phyloP scores from a whole-genome alignment of 2,888 invertebrate genomes.

The Drosophila quinaria region DNA sequence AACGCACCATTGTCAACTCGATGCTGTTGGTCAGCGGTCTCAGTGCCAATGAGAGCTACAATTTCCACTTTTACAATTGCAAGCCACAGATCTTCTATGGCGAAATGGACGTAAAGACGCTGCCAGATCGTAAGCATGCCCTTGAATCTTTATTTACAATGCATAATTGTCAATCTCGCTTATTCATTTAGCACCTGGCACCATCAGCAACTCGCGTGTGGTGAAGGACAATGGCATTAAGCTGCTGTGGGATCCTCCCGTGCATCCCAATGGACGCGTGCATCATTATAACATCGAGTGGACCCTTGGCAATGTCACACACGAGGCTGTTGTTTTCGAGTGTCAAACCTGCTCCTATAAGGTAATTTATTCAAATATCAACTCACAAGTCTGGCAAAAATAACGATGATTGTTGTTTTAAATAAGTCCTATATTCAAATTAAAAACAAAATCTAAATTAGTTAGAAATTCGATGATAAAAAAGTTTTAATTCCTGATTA shows the following conservation, averaged over 20 bases:
- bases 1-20: constrained; percentile 76
- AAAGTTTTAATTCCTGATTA: too few relatives aligned
- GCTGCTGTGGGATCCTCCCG: constrained; percentile 84
- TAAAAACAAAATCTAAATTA: too few relatives aligned
- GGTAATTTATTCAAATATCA: constrained; percentile 44
- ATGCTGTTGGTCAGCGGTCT: constrained; percentile 75
- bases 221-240: constrained; percentile 83
- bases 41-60: constrained; percentile 79
- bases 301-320: constrained; percentile 83
- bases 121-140: constrained; percentile 84
- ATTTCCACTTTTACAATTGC: constrained; percentile 82
- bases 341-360: constrained; percentile 80
- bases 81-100: constrained; percentile 81
- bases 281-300: constrained; percentile 84
- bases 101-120: constrained; percentile 82
- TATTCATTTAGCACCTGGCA: constrained; percentile 81
- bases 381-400: neutral
- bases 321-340: constrained; percentile 82
- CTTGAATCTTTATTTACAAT: rapidly evolving
- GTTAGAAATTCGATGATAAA: too few relatives aligned
- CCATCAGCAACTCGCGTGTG: constrained; percentile 83
- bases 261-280: constrained; percentile 84
- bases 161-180: rapidly evolving
- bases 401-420: neutral
- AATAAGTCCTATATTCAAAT: neutral